Evolutionary conservation across 2,113 vertebrate species (phyloP).

Genomic region (Campylomormyrus tamandua): DNA sequence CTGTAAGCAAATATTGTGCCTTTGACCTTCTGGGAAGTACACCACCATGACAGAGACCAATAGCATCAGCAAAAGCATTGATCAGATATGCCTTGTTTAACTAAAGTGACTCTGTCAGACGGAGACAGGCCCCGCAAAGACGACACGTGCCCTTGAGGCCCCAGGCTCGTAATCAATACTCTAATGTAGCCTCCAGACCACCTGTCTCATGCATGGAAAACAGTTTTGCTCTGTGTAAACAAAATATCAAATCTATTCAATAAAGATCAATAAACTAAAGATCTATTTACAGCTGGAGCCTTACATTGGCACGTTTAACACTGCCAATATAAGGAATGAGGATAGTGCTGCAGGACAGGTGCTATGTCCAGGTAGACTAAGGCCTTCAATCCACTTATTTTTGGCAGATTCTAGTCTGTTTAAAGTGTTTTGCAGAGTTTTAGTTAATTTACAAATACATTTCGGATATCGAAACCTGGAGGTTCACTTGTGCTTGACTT

Average conservation of each 20-base stretch:
- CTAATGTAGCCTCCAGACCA: background rate
- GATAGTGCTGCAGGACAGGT: background rate
- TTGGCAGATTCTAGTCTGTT: background rate
- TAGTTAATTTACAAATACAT: background rate
- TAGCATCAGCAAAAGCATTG: slow-evolving; percentile 18
- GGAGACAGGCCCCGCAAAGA: background rate
- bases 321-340: background rate
- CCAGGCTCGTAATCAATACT: background rate
- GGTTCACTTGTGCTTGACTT: background rate
- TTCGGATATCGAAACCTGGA: background rate
- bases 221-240: background rate
- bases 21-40: slow-evolving; percentile 12
- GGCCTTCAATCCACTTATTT: background rate
- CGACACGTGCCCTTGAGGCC: background rate
- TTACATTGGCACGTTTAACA: background rate
- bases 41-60: slow-evolving; percentile 13
- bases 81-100: slow-evolving; percentile 19
- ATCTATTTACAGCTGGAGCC: background rate
- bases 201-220: background rate
- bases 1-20: background rate
- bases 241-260: background rate
- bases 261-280: background rate
- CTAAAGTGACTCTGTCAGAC: background rate
- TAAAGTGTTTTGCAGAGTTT: background rate
- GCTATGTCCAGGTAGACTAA: background rate